Evolutionary conservation across 1,140 invertebrate genomes (phyloP).

Genomic region (Goniozus legneri): DNA sequence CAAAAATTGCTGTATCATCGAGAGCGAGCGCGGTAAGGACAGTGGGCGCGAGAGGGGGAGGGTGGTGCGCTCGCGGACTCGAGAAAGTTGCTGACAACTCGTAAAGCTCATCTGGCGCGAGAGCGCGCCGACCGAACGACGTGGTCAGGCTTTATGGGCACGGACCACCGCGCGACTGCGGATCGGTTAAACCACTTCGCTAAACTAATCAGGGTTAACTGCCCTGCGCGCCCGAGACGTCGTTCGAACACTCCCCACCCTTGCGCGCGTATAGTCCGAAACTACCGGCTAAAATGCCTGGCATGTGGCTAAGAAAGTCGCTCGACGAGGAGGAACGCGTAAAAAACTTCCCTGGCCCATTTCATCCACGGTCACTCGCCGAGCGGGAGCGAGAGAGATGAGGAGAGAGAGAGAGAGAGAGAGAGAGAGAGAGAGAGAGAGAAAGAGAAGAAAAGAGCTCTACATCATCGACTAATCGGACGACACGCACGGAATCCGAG

Average conservation of each 20-base stretch:
- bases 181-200: constrained; percentile 28
- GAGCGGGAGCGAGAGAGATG: no score
- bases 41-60: neutral
- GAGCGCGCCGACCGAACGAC: no score
- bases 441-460: no score
- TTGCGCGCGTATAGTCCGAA: constrained; percentile 18
- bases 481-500: no score
- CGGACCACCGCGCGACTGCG: neutral
- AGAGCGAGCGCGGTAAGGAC: neutral
- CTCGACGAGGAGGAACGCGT: constrained; percentile 8
- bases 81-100: constrained; percentile 14
- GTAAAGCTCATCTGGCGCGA: constrained; percentile 8
- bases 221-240: constrained; percentile 19
- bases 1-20: constrained; percentile 8
- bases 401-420: no score
- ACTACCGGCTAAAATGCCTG: constrained; percentile 27
- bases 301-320: constrained; percentile 31
- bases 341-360: constrained; percentile 6
- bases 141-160: no score
- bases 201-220: constrained; percentile 33
- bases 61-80: neutral
- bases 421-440: no score
- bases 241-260: no score
- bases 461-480: no score
- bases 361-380: no score